phyloP scores from a whole-genome alignment of 92 coral and sea anemone species.

The Micromussa lordhowensis region DNA sequence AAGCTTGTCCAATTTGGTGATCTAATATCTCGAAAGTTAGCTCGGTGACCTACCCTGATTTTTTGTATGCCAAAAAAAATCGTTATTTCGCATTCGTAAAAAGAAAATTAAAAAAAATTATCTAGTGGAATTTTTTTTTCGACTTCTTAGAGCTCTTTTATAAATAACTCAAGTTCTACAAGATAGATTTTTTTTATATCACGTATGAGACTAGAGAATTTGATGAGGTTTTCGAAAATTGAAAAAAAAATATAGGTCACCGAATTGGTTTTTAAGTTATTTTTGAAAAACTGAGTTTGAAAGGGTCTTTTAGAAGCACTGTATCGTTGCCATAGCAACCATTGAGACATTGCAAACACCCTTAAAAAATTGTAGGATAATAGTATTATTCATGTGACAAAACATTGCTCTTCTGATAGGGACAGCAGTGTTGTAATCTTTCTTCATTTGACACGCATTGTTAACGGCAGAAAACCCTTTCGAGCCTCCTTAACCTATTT shows the following conservation, averaged over 20 bases:
- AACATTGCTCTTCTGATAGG: no score
- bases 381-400: no score
- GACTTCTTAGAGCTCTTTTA: not conserved
- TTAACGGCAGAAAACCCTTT: no score
- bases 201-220: not conserved
- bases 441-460: no score
- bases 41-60: constrained; percentile 15
- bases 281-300: no score
- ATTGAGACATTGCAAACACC: no score
- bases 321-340: no score
- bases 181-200: not conserved
- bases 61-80: not conserved
- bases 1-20: not conserved
- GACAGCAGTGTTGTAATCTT: no score
- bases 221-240: not conserved
- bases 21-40: not conserved
- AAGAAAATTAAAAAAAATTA: not conserved
- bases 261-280: no score
- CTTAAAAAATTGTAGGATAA: no score
- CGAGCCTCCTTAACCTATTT: no score
- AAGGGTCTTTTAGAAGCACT: no score
- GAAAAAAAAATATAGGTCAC: not conserved
- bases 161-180: constrained; percentile 24
- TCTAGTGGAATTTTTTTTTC: not conserved
- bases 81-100: not conserved